Base-by-base conservation (phyloP, 2,797 vertebrate genomes). In the Notoglanidium macrostoma region DNA sequence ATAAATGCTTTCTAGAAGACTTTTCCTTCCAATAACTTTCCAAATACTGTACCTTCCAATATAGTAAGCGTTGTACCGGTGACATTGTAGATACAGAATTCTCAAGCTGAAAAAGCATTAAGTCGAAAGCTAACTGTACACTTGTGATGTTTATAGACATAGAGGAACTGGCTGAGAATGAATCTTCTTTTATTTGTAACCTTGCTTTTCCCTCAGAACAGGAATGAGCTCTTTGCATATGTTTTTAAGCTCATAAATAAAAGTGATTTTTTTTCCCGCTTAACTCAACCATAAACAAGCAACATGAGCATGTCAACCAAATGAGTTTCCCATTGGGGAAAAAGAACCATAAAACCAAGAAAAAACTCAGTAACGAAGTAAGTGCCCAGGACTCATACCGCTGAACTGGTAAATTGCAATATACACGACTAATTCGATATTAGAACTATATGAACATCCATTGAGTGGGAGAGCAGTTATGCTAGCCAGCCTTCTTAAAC, bases 1-100 rank as follows among this genome's bases (percentile, higher is more conserved):
- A 23, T 89, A 79, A 87, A 86, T 84, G 85, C 85, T 91, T 84
- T 46, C 26, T 32, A 21, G 44, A 65, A 82, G 44, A 49, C 44
- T 54, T 51, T 68, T 35, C 81, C 55, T 68, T 82, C 11, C 57
- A 81, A 35, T 57, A 78, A 57, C 6, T 32, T 80, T 65, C 5
- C 35, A 81, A 55, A 55, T 32, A 19, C 14, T 72, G 44, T 72
- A 40, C 19, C 32, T 79, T 17, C 49, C 15, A 55, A 55, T 59
- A 61, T 26, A 78, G n/a, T 55, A n/a, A n/a, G 46, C 0, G 21
- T 26, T 54, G 9, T 59, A 57, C 29, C 61, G 35, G 6, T 80
- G 21, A 59, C 19, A 26, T 14, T 54, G n/a, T 77, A 54, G 5
- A 77, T 59, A 15, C 12, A 79, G 0, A 59, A 32, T 21, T 57